A percentile compares a stretch with the other conserved stretches of the same genome.
Conservation (phyloP, 2,888 invertebrate species). For the Tupiocoris notatus region DNA sequence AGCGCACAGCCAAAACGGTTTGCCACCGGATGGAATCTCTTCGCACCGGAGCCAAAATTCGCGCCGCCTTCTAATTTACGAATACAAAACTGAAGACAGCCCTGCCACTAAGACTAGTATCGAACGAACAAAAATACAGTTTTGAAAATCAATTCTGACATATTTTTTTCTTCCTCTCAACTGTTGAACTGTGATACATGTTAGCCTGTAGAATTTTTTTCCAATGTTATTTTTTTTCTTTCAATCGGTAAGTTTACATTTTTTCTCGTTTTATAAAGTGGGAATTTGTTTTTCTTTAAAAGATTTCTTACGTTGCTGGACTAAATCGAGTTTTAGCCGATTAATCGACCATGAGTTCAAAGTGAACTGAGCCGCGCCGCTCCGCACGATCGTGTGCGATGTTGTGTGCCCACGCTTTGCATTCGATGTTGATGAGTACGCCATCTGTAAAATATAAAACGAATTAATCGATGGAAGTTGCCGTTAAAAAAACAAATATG, state of each 20-base stretch:
- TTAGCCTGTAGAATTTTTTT: conserved; percentile 35
- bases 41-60: conserved; percentile 14
- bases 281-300: conserved; percentile 18
- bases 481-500: too few species aligned
- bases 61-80: conserved; percentile 11
- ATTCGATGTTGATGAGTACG: conserved; percentile 62
- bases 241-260: too few species aligned
- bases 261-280: conserved; percentile 35
- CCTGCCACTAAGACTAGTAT: conserved; percentile 30
- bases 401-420: conserved; percentile 70
- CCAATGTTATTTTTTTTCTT: too few species aligned
- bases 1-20: conserved; percentile 37
- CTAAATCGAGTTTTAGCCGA: conserved; percentile 34
- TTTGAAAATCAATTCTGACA: conserved; percentile 1
- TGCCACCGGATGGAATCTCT: neutral
- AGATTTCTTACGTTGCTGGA: conserved; percentile 38
- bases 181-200: conserved; percentile 9
- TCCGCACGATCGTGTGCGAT: conserved; percentile 67
- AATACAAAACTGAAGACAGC: conserved; percentile 6
- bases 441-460: conserved; percentile 50
- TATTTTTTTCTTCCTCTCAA: conserved; percentile 13
- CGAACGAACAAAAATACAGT: conserved; percentile 15
- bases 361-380: conserved; percentile 69
- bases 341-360: conserved; percentile 64
- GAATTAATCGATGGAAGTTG: neutral